These are phyloP conservation scores for Neodon shergylaensis DNA, from an alignment of 2,113 vertebrate species.

Conservation along the genomic window DNA sequence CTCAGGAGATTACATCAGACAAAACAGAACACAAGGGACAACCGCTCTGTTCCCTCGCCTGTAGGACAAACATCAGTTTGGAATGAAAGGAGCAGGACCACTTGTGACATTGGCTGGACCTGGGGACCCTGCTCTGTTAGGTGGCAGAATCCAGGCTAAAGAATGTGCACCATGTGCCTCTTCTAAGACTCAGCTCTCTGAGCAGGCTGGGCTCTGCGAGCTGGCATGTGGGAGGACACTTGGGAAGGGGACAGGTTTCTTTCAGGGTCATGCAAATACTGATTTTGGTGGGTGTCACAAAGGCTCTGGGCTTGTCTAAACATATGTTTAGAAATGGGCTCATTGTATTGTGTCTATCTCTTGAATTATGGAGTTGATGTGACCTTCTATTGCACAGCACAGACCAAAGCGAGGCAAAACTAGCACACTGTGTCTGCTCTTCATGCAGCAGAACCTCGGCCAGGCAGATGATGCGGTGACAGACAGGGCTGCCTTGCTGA, in stretches of 20 bases:
- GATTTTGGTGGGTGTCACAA: neutral
- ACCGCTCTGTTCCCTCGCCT: neutral
- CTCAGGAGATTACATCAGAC: neutral
- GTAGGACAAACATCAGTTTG: neutral
- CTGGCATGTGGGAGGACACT: neutral
- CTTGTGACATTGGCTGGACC: neutral
- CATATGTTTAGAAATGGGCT: neutral
- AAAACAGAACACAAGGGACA: neutral
- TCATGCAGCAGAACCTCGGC: neutral
- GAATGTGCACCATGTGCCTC: neutral
- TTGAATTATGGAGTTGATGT: neutral
- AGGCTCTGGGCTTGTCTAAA: neutral
- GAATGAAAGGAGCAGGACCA: neutral
- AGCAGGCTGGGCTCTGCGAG: neutral
- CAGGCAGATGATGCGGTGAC: neutral
- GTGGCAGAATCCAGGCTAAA: neutral
- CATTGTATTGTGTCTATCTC: neutral
- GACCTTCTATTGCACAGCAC: neutral
- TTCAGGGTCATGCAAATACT: neutral
- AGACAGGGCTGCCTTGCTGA: neutral
- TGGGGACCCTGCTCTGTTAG: neutral
- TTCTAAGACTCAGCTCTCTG: neutral
- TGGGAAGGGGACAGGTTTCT: neutral
- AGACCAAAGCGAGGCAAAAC: neutral
- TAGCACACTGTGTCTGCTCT: neutral